A percentile compares a stretch with the other conserved stretches of the same genome.
Evolutionary conservation across 1,140 invertebrate species (phyloP).

Genomic region (Sitophilus oryzae): DNA sequence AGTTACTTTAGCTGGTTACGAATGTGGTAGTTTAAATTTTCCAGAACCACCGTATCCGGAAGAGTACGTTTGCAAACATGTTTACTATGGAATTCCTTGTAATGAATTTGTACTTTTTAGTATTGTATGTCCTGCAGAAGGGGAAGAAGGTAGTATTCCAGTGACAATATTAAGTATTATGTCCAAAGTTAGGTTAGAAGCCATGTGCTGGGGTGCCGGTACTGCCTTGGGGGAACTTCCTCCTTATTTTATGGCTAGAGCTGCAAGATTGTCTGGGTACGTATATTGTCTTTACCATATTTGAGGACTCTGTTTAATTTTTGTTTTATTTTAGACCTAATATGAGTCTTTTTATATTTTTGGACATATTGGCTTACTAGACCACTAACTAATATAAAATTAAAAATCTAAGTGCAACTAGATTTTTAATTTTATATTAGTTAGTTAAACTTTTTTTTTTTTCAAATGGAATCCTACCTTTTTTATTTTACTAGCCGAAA

Average conservation of each 20-base stretch:
- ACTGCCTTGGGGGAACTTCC: constrained; percentile 96
- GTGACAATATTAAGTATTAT: constrained; percentile 79
- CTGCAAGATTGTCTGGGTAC: constrained; percentile 71
- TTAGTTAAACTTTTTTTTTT: no score
- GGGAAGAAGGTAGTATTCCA: constrained; percentile 49
- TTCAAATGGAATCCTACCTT: no score
- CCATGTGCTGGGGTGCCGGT: constrained; percentile 96
- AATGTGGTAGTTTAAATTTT: constrained; percentile 92
- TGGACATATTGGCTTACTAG: no score
- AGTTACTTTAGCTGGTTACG: constrained; percentile 97
- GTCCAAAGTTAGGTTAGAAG: constrained; percentile 93
- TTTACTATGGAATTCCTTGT: background rate
- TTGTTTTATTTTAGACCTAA: no score
- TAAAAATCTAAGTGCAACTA: no score
- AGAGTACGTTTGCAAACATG: constrained; percentile 53
- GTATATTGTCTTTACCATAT: no score
- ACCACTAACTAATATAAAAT: no score
- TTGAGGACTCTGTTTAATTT: no score
- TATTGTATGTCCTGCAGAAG: constrained; percentile 69
- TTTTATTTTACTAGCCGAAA: no score
- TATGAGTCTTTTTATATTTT: no score
- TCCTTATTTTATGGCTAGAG: constrained; percentile 95
- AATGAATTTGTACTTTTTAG: constrained; percentile 41
- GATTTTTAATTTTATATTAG: no score
- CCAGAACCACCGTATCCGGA: constrained; percentile 88